A percentile compares a stretch with the other conserved stretches of the same genome.
Conservation (phyloP, 2,888 invertebrate genomes). For the Machimus atricapillus region DNA sequence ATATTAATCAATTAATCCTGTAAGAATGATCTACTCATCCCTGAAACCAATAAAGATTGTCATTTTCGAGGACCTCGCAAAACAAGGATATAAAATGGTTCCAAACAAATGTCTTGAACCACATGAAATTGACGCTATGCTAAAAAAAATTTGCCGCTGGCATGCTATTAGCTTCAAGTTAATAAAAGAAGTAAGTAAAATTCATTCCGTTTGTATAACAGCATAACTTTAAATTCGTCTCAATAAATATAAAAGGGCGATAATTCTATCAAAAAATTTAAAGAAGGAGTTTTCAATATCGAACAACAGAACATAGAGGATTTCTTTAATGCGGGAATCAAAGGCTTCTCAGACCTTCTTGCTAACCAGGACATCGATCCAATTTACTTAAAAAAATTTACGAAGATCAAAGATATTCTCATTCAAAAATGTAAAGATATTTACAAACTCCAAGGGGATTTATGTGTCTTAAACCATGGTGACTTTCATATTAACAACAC, state of each 20-base stretch:
- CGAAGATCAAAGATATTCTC: not conserved
- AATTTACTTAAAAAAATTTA: constrained; percentile 4
- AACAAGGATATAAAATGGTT: constrained; percentile 55
- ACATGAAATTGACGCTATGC: not conserved
- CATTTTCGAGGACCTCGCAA: constrained; percentile 63
- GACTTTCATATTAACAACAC: constrained; percentile 62
- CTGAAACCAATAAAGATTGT: constrained; percentile 45
- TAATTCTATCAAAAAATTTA: not conserved
- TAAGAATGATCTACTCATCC: constrained; percentile 42
- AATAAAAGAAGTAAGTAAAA: not conserved
- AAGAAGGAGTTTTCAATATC: not conserved
- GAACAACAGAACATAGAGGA: not conserved
- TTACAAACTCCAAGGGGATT: not conserved
- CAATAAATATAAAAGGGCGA: not conserved
- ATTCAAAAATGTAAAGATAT: not conserved
- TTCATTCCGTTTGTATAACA: not conserved
- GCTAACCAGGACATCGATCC: not conserved
- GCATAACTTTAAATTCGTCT: not conserved
- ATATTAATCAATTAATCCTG: constrained; percentile 9
- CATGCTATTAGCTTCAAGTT: constrained; percentile 27
- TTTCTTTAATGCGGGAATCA: not conserved
- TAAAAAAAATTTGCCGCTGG: not conserved
- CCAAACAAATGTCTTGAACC: not conserved
- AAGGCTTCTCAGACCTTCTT: not conserved
- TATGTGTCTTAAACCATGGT: constrained; percentile 60